Percentiles rank a stretch among this genome's conserved stretches.
Evolutionary conservation across 2,113 vertebrate species (phyloP).

Genomic region (Gallinago undulata): DNA sequence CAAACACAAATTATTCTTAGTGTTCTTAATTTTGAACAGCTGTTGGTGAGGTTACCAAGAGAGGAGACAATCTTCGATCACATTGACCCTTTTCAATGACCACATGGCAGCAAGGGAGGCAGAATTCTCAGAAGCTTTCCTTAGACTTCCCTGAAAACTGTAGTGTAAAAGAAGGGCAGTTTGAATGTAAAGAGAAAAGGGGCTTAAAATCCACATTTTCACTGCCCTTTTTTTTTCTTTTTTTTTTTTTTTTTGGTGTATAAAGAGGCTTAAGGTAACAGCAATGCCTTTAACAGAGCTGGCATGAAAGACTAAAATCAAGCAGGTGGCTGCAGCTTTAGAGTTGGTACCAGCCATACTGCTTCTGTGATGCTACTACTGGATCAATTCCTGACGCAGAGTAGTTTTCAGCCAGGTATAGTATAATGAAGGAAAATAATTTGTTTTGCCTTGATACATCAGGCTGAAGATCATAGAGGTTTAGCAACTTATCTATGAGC

Average conservation of each 20-base stretch:
- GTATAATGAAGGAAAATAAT: neutral
- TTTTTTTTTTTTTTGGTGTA: neutral
- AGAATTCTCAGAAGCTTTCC: neutral
- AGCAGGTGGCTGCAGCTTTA: neutral
- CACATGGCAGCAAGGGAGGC: neutral
- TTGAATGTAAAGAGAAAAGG: neutral
- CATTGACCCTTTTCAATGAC: neutral
- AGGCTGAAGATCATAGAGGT: neutral
- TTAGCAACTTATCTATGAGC: neutral
- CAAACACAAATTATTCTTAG: neutral
- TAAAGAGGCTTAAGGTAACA: neutral
- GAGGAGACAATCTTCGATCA: neutral
- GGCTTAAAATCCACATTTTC: neutral
- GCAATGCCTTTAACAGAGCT: neutral
- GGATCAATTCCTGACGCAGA: neutral
- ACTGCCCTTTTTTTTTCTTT: rapidly evolving
- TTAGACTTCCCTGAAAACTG: neutral
- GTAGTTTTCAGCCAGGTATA: neutral
- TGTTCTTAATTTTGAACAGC: neutral
- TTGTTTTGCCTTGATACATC: neutral
- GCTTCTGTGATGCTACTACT: neutral
- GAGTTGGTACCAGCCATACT: neutral
- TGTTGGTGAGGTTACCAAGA: neutral
- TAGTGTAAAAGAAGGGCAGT: neutral
- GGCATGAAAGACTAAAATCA: neutral